Evolutionary conservation across 2,888 invertebrate genomes (phyloP), one percentile per base, ranked within the genome.

Genomic region (Hylaea fasciaria): DNA sequence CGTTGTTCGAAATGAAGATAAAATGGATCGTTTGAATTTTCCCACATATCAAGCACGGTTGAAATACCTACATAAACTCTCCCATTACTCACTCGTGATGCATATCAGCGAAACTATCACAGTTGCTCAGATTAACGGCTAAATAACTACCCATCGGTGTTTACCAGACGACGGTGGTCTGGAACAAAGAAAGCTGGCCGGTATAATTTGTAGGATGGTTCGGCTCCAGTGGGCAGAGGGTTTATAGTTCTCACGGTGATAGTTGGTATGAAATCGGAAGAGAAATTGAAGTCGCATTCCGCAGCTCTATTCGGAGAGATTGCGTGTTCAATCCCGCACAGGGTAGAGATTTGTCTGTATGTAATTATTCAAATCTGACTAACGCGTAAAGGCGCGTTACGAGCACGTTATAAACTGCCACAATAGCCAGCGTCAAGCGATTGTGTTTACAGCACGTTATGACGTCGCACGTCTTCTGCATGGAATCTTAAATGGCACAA

Each of bases 181-280:
- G 57, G 64, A 68, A 66, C 64, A 66, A 68, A 51, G 62, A 54
- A 54, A 28, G 35, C 52, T 55, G 47, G 56, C 35, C 43, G 37
- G 45, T 52, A 45, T 66, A 66, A 64, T 66, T 64, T 64, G 66
- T 64, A 51, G 65, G 54, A 61, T 4, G 40, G 54, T 55, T 50
- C 49, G 37, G 60, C 17, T 55, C 60, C 43, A 60, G 54, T 54
- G 45, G 32, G 28, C 29, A 35, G 13, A 39, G 10, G 16, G 14
- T 55, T 55, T 54, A 46, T 54, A 60, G 14, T 60, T 60, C 60
- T 50, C 60, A 60, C 60, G 60, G 46, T 41, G 44, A 59, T 59
- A 16, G 40, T 40, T 14, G 44, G 22, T 22, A 17, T 8, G 57
- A 51, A 52, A 58, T 58, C 52, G 35, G 28, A 52, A 35, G 37